Evolutionary conservation across 1,140 invertebrate genomes (phyloP), one percentile per base, ranked within the genome.

Genomic region (Amyelois transitella): DNA sequence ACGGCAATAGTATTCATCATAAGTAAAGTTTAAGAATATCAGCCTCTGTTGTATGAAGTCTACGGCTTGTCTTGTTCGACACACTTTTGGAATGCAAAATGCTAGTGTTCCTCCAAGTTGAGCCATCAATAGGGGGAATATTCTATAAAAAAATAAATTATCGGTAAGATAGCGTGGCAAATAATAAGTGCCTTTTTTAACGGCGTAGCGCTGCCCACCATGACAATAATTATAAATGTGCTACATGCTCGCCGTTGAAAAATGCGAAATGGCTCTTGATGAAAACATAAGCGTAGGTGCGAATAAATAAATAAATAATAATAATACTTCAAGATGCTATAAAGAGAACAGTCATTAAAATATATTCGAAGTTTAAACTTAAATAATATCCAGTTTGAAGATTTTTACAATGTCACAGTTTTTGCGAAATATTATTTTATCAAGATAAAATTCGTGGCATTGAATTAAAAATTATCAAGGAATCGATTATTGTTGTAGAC

Each of bases 61-160:
- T 0, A 70, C 19, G 0, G 65, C 62, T 53, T 72, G 53, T 0
- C 20, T 49, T 0, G 53, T 12, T 0, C 62, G 49, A 49, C 71
- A 77, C 0, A 59, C 63, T 6, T 54, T 55, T 0, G 74, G 74
- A 10, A 77, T 52, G 10, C 71, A 74, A 0, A 72, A 14, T 0
- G 55, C 71, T 1, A 70, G 17, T 3, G 48, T 53, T 0, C 49
- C 25, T 0, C 45, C 55, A 12, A 1, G 32, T 3, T 17, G 8
- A 0, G 43, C 21, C 0, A 44, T 60, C 0, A 55, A 24, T 32
- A 67, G 48, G 7, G 64, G 64, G 18, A 66, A 60, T 10, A 66
- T 50, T 18, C 64, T 72, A 38, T 2, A 57, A 63, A 32, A 10
- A 55, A 55, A 24, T 22, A 43, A 53, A 28, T 18, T 25, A 56